Base-by-base conservation (phyloP, 2,888 invertebrate species). In the Idaea aversata region DNA sequence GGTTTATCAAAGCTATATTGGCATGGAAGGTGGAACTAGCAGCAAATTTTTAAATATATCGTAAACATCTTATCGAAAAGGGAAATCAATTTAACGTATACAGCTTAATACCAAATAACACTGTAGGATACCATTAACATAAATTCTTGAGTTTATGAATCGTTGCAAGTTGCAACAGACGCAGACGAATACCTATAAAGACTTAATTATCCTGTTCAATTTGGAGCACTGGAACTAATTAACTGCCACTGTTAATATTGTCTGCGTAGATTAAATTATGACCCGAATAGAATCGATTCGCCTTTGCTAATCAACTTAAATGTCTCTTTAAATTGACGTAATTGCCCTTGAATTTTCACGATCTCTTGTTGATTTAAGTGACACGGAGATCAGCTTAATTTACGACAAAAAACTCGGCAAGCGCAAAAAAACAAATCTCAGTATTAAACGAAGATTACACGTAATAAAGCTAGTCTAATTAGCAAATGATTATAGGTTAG, bases 221-320 rank as follows among this genome's bases (percentile, higher is more conserved):
- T 47, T 47, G 47, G 47, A 47, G 47, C 47, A 47, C 10, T 47
- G 10, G 13, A 10, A 47, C 47, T 5, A 36, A 10, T 25, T 25
- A 25, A 25, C 3, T 25, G 3, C 25, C 25, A 36, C 36, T 36
- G 36, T 36, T 36, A 36, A 36, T 10, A 36, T 36, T 36, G 36
- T 4, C 36, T 36, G 36, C 36, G 36, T 36, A 36, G 36, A 36
- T 36, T 36, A 36, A 47, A 47, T 47, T 47, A 47, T 64, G 73
- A 78, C 65, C 78, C 80, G 74, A 68, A 73, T 61, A 79, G 68
- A 84, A 88, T 87, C 81, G 78, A 87, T 87, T 73, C 65, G 77
- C 68, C 76, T 73, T 67, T 66, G 69, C 69, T 68, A 75, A 81
- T 83, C 71, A 73, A 75, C 65, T 72, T 74, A 62, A 5, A 78